Base-by-base conservation (phyloP, 2,797 vertebrate species). In the Aselliscus stoliczkanus region DNA sequence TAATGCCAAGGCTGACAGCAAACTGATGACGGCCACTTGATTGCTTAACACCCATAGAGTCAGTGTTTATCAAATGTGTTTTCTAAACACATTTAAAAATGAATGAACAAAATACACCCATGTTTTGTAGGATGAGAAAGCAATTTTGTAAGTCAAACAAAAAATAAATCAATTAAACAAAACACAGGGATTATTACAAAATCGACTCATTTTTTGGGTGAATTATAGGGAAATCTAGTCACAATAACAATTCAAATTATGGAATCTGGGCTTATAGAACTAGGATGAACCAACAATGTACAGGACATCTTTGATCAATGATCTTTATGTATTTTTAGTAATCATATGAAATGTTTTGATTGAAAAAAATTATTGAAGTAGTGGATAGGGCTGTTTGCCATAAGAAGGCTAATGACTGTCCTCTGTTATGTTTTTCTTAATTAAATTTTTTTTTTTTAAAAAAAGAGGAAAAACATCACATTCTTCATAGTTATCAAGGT, bases 1-100 rank as follows among this genome's bases (percentile, higher is more conserved):
- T 97, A 97, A 96, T 97, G 92, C 75, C 93, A 96, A 18, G 54
- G 92, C 86, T 98, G 93, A 97, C 97, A 97, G 97, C 86, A 97
- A 95, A 97, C 90, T 97, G 92, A 96, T 97, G 93, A 92, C 76
- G 97, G 77, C 76, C 93, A 80, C 65, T 93, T 91, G 73, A 72
- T 94, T 97, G 54, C 56, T 97, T 72, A 93, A 95, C 47, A 94
- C 70, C 80, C 20, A 96, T 88, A 77, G 83, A 91, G 67, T 95
- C 79, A 95, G 90, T 95, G 5, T 67, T 97, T 98, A 96, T 95
- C 79, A 77, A 93, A 52, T 58, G n/a, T 73, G 34, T 86, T 83
- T 76, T 56, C 34, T 69, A 93, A 97, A 83, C 1, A 23, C 17
- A 70, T 56, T 77, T 42, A 7, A 64, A 8, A 91, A 54, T 93